These are phyloP conservation scores for Chrysodeixis includens DNA, from an alignment of 2,888 invertebrate species.

Conservation along the genomic window DNA sequence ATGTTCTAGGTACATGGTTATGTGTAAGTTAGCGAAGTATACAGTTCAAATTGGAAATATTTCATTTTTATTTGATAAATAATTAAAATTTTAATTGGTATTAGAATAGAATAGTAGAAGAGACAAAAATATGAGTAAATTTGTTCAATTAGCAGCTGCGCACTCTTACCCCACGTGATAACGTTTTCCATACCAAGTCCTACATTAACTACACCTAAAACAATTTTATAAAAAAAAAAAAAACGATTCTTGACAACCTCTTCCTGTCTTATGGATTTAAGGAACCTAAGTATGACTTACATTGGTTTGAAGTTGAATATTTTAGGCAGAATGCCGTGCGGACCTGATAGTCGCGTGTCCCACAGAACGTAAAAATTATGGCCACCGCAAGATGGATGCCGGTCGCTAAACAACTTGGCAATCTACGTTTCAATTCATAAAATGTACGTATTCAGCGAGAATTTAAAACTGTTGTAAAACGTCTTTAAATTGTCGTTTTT, in stretches of 20 bases:
- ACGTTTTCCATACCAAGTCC: too few species aligned
- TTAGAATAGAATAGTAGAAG: too few species aligned
- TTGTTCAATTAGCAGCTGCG: too few species aligned
- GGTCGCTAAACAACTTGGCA: background rate
- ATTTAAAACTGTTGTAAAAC: slow-evolving; percentile 5
- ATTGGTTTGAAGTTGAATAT: background rate
- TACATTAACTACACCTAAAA: too few species aligned
- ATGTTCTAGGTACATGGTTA: too few species aligned
- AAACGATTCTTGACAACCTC: too few species aligned
- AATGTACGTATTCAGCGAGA: background rate
- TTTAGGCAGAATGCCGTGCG: slow-evolving; percentile 4
- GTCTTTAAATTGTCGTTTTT: background rate
- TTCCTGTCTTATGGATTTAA: background rate
- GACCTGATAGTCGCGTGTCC: slow-evolving; percentile 5
- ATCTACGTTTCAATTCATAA: slow-evolving; percentile 5
- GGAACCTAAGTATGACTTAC: background rate
- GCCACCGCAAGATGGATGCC: background rate
- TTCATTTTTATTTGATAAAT: too few species aligned
- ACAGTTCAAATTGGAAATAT: too few species aligned
- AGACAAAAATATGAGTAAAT: too few species aligned
- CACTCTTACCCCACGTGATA: too few species aligned
- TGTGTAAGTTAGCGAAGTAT: too few species aligned
- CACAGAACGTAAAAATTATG: background rate
- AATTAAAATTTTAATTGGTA: too few species aligned
- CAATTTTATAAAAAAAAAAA: background rate